Base-by-base conservation (phyloP, 2,888 invertebrate genomes). In the Odiellus spinosus region DNA sequence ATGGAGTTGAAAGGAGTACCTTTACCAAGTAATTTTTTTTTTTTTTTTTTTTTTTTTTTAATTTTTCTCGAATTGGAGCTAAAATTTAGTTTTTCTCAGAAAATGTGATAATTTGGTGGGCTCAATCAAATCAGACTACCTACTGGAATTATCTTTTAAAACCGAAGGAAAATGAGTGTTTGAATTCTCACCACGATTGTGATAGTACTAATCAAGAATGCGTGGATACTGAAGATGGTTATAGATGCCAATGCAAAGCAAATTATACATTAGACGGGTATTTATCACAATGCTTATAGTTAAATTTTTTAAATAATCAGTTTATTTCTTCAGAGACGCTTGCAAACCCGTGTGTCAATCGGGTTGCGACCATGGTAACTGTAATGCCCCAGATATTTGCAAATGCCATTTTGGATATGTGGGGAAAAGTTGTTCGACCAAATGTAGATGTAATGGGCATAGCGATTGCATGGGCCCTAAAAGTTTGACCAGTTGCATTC, bases 401-500 rank as follows among this genome's bases (percentile, higher is more conserved):
- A 74, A 77, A 53, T 93, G 93, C 63, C 80, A 87, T 69, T 93
- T 95, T 69, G 91, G 91, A 48, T 93, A 84, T 66, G 88, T 93
- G 19, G 91, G 93, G 45, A 78, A 80, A 56, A 88, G 90, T 70
- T 95, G 93, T 65, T 84, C 84, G 58, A 84, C 84, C 53, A 84
- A 87, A 66, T 93, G 93, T 64, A 80, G 85, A 64, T 95, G 93
- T 65, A 90, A 93, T 64, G 88, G 88, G 0, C 90, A 93, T 68
- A 82, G 90, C 48, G 76, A 90, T 64, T 95, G 93, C 64, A 79
- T 77, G 59, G 85, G 87, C 1, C 85, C 85, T 6, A 82, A 85
- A 62, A 78, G 80, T 59, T 72, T 86, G 50, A 80, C 83, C 61
- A 73, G 75, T 51, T 93, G 93, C 62, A 68, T 79, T 34, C 72